A percentile compares a stretch with the other conserved stretches of the same genome.
Conservation (phyloP, 2,888 invertebrate species). For the Heliconius cydno region DNA sequence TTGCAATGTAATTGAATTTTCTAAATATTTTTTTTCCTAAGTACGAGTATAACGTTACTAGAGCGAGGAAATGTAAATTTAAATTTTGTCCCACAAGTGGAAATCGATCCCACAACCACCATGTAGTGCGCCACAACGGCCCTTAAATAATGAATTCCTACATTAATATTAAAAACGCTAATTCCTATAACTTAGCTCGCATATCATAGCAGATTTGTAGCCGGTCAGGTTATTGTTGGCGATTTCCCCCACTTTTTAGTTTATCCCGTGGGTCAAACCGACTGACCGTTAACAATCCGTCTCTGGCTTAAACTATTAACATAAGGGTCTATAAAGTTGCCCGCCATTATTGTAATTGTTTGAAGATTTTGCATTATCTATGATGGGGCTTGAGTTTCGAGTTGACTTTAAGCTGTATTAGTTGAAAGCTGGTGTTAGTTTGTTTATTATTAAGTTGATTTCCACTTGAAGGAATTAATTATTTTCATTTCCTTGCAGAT, state of each 20-base stretch:
- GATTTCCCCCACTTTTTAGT: conserved; percentile 66
- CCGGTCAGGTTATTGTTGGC: conserved; percentile 61
- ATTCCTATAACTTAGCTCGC: conserved; percentile 39
- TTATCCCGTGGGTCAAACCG: conserved; percentile 57
- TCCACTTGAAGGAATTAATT: neutral
- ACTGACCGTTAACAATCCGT: conserved; percentile 49
- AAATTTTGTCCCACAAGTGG: too few species aligned
- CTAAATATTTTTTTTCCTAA: too few species aligned
- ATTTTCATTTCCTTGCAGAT: neutral
- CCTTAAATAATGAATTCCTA: too few species aligned
- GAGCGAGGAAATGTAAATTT: too few species aligned
- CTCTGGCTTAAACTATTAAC: conserved; percentile 55
- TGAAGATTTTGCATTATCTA: conserved; percentile 21
- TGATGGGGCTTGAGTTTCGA: neutral
- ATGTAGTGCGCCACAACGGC: too few species aligned
- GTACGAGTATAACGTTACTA: too few species aligned
- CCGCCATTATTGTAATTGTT: conserved; percentile 36
- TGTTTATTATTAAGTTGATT: neutral
- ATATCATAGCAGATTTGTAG: conserved; percentile 69
- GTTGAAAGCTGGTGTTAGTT: neutral
- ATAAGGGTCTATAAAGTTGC: conserved; percentile 41
- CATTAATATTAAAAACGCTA: conserved; percentile 41
- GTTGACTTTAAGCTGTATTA: conserved; percentile 5
- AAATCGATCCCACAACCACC: too few species aligned
- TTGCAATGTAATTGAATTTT: too few species aligned